A percentile compares a stretch with the other conserved stretches of the same genome.
These are phyloP conservation scores for Zelostemma sp. DNA, from an alignment of 1,140 invertebrate species.

Conservation along the genomic window DNA sequence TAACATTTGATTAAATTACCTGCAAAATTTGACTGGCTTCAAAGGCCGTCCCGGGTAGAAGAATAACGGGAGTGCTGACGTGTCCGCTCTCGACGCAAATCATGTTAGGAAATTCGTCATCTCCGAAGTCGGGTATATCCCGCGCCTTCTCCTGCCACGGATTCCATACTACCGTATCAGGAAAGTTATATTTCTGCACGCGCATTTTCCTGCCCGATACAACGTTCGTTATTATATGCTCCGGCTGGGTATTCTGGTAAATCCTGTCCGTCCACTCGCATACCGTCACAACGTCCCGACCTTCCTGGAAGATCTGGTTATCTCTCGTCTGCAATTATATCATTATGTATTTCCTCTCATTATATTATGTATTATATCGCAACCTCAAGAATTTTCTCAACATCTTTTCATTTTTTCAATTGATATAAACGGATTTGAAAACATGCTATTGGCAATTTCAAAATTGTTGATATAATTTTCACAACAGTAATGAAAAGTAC, in stretches of 20 bases:
- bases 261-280: conserved; percentile 93
- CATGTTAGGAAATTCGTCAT: conserved; percentile 96
- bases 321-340: conserved; percentile 78
- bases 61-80: conserved; percentile 86
- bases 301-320: conserved; percentile 86
- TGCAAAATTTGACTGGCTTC: conserved; percentile 89
- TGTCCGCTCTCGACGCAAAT: conserved; percentile 94
- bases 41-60: conserved; percentile 88
- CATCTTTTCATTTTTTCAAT: too few relatives aligned
- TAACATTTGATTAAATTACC: conserved; percentile 63
- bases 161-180: conserved; percentile 97
- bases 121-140: conserved; percentile 93
- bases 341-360: background rate
- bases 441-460: too few relatives aligned
- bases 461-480: too few relatives aligned
- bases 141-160: conserved; percentile 94
- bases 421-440: too few relatives aligned
- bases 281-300: conserved; percentile 88
- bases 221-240: conserved; percentile 93
- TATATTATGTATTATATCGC: too few relatives aligned
- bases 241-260: conserved; percentile 92
- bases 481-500: too few relatives aligned
- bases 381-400: too few relatives aligned
- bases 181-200: conserved; percentile 94
- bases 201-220: conserved; percentile 92